Evolutionary conservation across 2,888 invertebrate species (phyloP).

Genomic region (Pollenia angustigena): DNA sequence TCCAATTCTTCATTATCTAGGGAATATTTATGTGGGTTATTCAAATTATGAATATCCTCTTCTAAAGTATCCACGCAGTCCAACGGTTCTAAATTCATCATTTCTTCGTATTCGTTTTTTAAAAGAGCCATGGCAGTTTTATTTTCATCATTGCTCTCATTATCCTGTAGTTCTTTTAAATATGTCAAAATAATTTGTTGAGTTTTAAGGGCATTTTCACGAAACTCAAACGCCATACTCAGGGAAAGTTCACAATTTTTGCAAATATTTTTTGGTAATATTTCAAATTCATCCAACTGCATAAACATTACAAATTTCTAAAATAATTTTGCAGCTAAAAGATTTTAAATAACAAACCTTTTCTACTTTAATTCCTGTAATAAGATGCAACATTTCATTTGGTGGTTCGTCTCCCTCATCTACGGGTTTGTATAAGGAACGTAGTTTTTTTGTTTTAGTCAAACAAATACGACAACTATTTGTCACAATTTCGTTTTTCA

Average conservation of each 20-base stretch:
- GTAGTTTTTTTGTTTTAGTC: constrained; percentile 78
- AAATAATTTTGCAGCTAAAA: neutral
- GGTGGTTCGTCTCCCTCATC: constrained; percentile 81
- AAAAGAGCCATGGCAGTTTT: neutral
- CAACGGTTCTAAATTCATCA: constrained; percentile 41
- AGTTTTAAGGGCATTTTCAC: constrained; percentile 79
- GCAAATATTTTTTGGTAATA: constrained; percentile 80
- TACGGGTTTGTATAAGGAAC: constrained; percentile 79
- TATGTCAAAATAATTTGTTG: constrained; percentile 77
- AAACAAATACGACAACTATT: constrained; percentile 81
- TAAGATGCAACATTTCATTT: constrained; percentile 79
- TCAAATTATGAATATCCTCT: constrained; percentile 55
- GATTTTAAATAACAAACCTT: constrained; percentile 72
- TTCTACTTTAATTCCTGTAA: constrained; percentile 79
- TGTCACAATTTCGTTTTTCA: constrained; percentile 76
- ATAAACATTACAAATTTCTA: constrained; percentile 7
- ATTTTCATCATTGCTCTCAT: constrained; percentile 23
- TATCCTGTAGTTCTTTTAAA: constrained; percentile 42
- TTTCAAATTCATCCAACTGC: constrained; percentile 74
- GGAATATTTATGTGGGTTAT: constrained; percentile 9
- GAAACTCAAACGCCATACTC: constrained; percentile 82
- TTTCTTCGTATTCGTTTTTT: constrained; percentile 67
- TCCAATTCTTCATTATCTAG: constrained; percentile 25
- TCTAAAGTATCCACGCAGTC: constrained; percentile 33
- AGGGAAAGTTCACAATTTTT: constrained; percentile 80